A percentile compares a stretch with the other conserved stretches of the same genome.
These are phyloP conservation scores for Nymphalis c-album DNA, from an alignment of 2,888 invertebrate species.

Conservation along the genomic window DNA sequence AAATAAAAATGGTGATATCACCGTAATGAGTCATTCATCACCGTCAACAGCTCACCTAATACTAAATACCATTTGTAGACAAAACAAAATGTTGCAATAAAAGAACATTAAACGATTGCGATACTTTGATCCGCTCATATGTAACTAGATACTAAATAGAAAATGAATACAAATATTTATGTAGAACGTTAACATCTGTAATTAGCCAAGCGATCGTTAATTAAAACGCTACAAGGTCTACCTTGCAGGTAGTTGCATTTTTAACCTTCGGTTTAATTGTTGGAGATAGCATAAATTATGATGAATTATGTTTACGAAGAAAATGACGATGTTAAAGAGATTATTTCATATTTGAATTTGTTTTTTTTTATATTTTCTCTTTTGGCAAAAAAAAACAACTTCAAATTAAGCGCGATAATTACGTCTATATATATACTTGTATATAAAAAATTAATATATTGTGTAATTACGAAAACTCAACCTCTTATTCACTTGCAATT, in stretches of 20 bases:
- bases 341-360: no score
- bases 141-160: no score
- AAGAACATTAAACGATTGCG: no score
- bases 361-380: neutral
- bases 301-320: conserved; percentile 2
- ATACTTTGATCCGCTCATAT: no score
- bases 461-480: no score
- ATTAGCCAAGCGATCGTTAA: conserved; percentile 16
- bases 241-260: conserved; percentile 25
- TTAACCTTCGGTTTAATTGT: conserved; percentile 22
- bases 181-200: conserved; percentile 3
- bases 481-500: no score
- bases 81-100: no score
- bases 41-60: no score
- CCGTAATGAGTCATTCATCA: no score
- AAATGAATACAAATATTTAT: neutral
- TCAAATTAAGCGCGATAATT: neutral
- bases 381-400: neutral
- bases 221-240: conserved; percentile 28
- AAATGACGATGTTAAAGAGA: neutral
- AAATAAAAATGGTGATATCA: conserved; percentile 40
- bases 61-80: no score
- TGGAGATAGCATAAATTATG: conserved; percentile 22
- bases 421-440: no score
- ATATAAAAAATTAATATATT: no score